Conservation (phyloP, 2,888 invertebrate genomes). For the Glaucopsyche alexis region DNA sequence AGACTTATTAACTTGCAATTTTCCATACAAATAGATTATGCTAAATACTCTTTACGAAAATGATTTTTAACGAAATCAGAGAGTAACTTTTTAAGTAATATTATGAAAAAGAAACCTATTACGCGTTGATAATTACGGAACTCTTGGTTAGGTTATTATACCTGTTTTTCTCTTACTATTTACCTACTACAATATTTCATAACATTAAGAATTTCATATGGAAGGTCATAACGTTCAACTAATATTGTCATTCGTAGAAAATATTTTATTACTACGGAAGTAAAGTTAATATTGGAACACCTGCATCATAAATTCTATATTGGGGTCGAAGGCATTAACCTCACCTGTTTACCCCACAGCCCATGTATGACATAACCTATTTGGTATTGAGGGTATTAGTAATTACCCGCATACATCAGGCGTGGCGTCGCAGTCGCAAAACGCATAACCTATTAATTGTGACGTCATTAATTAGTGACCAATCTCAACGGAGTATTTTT, state of each 20-base stretch:
- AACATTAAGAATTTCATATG: background rate
- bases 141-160: too few relatives aligned
- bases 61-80: too few relatives aligned
- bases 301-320: slow-evolving; percentile 25
- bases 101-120: background rate
- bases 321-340: slow-evolving; percentile 1
- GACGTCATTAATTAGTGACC: background rate
- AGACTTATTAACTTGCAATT: too few relatives aligned
- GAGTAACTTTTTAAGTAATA: too few relatives aligned
- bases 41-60: too few relatives aligned
- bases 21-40: too few relatives aligned
- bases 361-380: slow-evolving; percentile 10
- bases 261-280: slow-evolving; percentile 10
- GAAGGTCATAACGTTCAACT: background rate
- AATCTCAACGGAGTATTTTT: background rate
- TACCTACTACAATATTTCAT: background rate
- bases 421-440: background rate
- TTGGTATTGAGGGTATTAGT: slow-evolving; percentile 7
- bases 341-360: background rate
- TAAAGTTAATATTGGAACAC: slow-evolving; percentile 21
- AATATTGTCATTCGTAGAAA: slow-evolving; percentile 15
- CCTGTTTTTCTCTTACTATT: background rate
- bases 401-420: background rate
- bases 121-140: too few relatives aligned
- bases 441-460: background rate